Percentiles rank a stretch among this genome's conserved stretches.
Evolutionary conservation across 2,797 vertebrate genomes (phyloP).

Genomic region (Sebastes jordani): DNA sequence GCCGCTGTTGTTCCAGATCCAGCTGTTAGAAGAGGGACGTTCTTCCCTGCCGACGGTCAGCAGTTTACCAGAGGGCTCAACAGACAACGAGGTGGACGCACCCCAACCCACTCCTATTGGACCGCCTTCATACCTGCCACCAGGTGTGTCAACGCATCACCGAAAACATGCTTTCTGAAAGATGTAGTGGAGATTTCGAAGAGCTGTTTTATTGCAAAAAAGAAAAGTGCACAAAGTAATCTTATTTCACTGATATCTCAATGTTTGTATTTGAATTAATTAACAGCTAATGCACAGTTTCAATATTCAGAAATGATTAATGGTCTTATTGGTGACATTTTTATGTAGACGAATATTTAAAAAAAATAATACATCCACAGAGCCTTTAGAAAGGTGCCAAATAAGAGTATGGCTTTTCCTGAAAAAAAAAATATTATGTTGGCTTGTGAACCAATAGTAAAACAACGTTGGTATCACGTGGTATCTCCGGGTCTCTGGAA

Average conservation of each 20-base stretch:
- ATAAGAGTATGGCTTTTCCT: no score
- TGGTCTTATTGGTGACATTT: no score
- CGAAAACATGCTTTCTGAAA: not conserved
- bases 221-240: not conserved
- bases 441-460: no score
- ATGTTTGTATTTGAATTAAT: not conserved
- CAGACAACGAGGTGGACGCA: conserved; percentile 72
- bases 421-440: no score
- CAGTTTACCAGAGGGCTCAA: conserved; percentile 44
- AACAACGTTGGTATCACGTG: no score
- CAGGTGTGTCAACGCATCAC: conserved; percentile 56
- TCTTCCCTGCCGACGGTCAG: conserved; percentile 15
- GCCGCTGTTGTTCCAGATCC: conserved; percentile 63
- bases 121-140: conserved; percentile 41
- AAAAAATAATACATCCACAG: no score
- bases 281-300: not conserved
- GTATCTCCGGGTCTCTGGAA: no score
- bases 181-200: not conserved
- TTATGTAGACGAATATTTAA: no score
- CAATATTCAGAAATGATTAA: not conserved
- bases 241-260: not conserved
- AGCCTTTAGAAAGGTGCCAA: no score
- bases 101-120: conserved; percentile 63
- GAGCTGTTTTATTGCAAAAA: not conserved
- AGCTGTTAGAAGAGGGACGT: conserved; percentile 52